Evolutionary conservation across 2,797 vertebrate species (phyloP), one percentile per base, ranked within the genome.

Genomic region (Gobionotothen gibberifrons): DNA sequence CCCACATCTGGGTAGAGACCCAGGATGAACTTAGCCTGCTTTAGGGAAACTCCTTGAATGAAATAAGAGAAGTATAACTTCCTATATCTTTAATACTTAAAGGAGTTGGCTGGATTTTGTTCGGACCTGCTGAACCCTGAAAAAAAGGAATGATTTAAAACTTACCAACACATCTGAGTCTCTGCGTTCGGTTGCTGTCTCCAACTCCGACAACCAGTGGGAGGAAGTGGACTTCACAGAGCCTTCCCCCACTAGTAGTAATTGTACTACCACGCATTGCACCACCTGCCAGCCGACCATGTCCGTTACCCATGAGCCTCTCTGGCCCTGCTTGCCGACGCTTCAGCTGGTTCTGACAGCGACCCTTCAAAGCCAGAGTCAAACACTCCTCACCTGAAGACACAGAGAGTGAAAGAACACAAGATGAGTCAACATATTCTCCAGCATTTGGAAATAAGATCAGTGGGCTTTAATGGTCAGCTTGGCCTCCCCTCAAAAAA

Each of bases 331-430:
- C 49, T 63, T 93, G 93, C 1, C 87, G 81, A 1, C 92, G 93
- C 85, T 95, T 96, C 74, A 96, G 77, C 79, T 95, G 94, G 90
- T 96, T 96, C 88, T 94, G 95, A 62, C 95, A 96, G 3, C 92
- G 95, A 52, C 94, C 93, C 78, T 95, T 96, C 56, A 95, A 72
- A 2, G 93, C 95, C 75, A 94, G 85, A 8, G 93, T 95, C 88
- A 96, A 65, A 81, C 95, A 96, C 84, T 95, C 95, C 6, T 95
- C 94, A 55, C 94, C 94, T 95, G 74, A 47, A 74, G 57, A 76
- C 21, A 54, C 5, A 78, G 13, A 84, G 16, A 21, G 17, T 1
- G 0, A 58, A 58, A 47, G 15, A 61, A 16, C 42, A 17, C 13
- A 49, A 17, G 10, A 55, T 48, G 16, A 52, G 16, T 47, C 8